Evolutionary conservation across 2,113 vertebrate species (phyloP), one percentile per base, ranked within the genome.

Genomic region (Sinocyclocheilus rhinocerous): DNA sequence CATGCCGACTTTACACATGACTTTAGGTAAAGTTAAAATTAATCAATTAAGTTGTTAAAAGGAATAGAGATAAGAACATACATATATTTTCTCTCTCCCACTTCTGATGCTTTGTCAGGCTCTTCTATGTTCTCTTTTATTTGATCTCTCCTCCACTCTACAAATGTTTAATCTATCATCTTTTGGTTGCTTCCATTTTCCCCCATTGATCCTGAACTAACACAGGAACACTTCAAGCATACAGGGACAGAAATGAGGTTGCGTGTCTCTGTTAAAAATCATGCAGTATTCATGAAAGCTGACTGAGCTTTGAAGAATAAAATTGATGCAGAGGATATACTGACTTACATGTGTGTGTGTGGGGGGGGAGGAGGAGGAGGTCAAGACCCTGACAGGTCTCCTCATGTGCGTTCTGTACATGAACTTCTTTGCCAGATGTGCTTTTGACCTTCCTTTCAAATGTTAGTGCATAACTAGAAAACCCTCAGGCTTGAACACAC

Each of bases 401-500:
- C 85, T 82, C 55, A 42, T 84, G 88, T 83, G 83, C 20, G 42
- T 36, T 82, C 57, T 67, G 63, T 85, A 59, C 24, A 70, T 87
- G 80, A 80, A 29, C 57, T 79, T 76, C 33, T 57, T 61, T 79
- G 83, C 67, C 89, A 87, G 90, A 83, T 87, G 82, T 76, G 48
- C 22, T 63, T 76, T 76, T 83, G 88, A 90, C 88, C 85, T 89
- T 87, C 69, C 84, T 91, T 86, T 89, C 22, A 90, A 89, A 89
- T 91, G 85, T 52, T 89, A 90, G 90, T 89, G 67, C 57, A 85
- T 81, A 52, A 85, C 55, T 39, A 57, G 50, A 89, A 72, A 87
- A 84, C 76, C 76, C 83, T 45, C 48, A n/a, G 42, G 52, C 75
- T 83, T 67, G 70, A 26, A 67, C 57, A 55, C 48, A 63, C 42